phyloP scores from a whole-genome alignment of 2,888 invertebrate species.

The Eupsilia transversa region DNA sequence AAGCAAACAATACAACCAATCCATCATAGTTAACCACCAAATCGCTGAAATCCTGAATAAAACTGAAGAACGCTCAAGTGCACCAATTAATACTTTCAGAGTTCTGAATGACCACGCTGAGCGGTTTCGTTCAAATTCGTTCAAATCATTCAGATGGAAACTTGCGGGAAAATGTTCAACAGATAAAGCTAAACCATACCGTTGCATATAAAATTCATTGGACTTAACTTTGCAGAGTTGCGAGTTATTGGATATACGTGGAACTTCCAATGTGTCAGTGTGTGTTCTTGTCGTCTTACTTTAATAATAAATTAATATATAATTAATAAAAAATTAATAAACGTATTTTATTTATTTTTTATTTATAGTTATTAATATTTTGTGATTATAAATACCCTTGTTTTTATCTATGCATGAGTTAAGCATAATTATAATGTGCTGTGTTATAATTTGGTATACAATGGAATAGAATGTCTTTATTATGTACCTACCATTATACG shows the following conservation, averaged over 20 bases:
- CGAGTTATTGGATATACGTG: neutral
- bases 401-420: neutral
- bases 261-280: neutral
- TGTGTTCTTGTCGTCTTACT: neutral
- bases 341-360: too few relatives aligned
- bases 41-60: slow-evolving; percentile 17
- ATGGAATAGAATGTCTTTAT: too few relatives aligned
- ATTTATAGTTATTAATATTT: too few relatives aligned
- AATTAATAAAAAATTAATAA: too few relatives aligned
- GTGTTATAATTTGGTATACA: too few relatives aligned
- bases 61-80: slow-evolving; percentile 43
- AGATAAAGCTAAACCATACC: slow-evolving; percentile 24
- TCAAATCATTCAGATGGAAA: slow-evolving; percentile 29
- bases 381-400: too few relatives aligned
- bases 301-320: too few relatives aligned
- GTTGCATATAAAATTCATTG: slow-evolving; percentile 3
- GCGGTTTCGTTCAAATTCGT: slow-evolving; percentile 16
- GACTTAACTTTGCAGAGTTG: neutral
- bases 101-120: slow-evolving; percentile 25
- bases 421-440: too few relatives aligned
- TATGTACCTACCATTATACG: too few relatives aligned
- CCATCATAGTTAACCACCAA: neutral
- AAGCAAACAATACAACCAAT: slow-evolving; percentile 3
- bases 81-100: slow-evolving; percentile 58
- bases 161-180: neutral